Percentiles rank a stretch among this genome's conserved stretches.
phyloP scores from a whole-genome alignment of 2,888 invertebrate genomes.

The Polia nebulosa region DNA sequence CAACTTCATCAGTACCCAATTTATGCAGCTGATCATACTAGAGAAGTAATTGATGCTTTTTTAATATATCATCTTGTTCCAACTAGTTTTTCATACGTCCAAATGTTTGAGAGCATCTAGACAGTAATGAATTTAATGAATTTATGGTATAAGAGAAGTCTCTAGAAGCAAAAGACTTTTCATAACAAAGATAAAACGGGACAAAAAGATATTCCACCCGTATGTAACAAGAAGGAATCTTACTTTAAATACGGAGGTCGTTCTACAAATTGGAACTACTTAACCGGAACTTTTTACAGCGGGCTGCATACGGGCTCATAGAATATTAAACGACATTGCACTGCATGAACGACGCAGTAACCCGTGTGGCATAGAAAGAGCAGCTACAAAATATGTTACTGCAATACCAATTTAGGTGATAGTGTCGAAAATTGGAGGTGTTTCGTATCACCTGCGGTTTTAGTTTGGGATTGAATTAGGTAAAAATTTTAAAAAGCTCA shows the following conservation, averaged over 20 bases:
- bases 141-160: background rate
- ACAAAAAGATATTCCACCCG: background rate
- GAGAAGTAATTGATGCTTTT: background rate
- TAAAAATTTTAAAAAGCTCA: background rate
- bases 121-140: too few relatives aligned
- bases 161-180: background rate
- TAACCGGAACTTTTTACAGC: slow-evolving; percentile 11
- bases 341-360: slow-evolving; percentile 39
- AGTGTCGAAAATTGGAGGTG: slow-evolving; percentile 23
- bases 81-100: background rate
- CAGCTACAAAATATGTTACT: slow-evolving; percentile 33
- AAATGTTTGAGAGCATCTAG: background rate
- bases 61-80: background rate
- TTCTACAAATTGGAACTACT: slow-evolving; percentile 23
- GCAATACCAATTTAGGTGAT: slow-evolving; percentile 48
- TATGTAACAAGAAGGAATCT: background rate
- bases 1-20: too few relatives aligned
- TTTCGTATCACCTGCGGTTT: background rate
- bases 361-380: slow-evolving; percentile 31
- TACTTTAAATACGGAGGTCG: background rate
- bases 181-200: background rate
- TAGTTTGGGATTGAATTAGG: background rate
- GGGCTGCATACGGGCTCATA: slow-evolving; percentile 22
- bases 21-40: background rate
- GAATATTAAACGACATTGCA: slow-evolving; percentile 36